Evolutionary conservation across 2,888 invertebrate species (phyloP).

Genomic region (Tipula unca): DNA sequence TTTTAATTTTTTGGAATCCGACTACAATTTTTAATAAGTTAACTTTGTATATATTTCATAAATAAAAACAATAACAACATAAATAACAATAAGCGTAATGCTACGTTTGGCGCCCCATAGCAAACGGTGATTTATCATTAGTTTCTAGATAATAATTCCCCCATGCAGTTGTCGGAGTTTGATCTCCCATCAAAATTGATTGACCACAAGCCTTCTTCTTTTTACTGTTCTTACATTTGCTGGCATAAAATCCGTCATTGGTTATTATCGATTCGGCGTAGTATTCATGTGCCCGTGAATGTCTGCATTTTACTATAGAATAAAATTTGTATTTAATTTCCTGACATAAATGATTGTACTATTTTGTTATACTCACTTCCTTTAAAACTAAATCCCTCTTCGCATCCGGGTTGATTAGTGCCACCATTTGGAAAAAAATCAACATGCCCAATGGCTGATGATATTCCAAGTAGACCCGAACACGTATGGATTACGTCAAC

Average conservation of each 20-base stretch:
- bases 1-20: too few relatives aligned
- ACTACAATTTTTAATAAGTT: background rate
- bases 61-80: background rate
- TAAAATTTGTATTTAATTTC: background rate
- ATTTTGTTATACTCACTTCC: background rate
- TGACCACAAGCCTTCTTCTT: background rate
- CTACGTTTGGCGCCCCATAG: background rate
- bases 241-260: background rate
- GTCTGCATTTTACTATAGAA: background rate
- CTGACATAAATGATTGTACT: background rate
- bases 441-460: slow-evolving; percentile 20
- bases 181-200: background rate
- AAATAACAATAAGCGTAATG: background rate
- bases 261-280: slow-evolving; percentile 10
- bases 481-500: slow-evolving; percentile 69
- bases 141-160: slow-evolving; percentile 14
- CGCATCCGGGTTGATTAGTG: background rate
- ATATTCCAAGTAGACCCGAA: slow-evolving; percentile 56
- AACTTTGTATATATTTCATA: background rate
- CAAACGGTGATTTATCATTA: background rate
- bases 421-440: slow-evolving; percentile 20
- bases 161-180: background rate
- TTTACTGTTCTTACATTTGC: background rate
- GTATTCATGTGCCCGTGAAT: background rate
- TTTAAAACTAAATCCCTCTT: background rate